Conservation (phyloP, 2,888 invertebrate species). For the Pilophorus perplexus region DNA sequence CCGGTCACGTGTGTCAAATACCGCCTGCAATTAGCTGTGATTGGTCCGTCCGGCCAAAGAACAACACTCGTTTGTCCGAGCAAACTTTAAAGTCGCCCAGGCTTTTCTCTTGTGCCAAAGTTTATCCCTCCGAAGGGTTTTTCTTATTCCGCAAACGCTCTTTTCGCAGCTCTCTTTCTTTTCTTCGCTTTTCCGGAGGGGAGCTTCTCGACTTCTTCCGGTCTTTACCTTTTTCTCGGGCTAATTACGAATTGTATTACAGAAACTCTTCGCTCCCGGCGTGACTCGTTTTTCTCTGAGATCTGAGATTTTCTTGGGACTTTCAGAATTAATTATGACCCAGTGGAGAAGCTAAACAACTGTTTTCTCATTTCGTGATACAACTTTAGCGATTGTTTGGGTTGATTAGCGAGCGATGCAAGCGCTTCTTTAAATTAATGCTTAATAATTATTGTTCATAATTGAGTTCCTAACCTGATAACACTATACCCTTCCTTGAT, state of each 20-base stretch:
- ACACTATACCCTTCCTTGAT: too few relatives aligned
- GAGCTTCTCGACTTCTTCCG: slow-evolving; percentile 12
- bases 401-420: too few relatives aligned
- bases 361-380: too few relatives aligned
- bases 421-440: too few relatives aligned
- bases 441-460: too few relatives aligned
- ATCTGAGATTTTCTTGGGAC: too few relatives aligned
- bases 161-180: neutral
- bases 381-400: too few relatives aligned
- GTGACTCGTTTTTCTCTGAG: slow-evolving; percentile 1
- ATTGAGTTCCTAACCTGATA: too few relatives aligned
- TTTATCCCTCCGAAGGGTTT: slow-evolving; percentile 1
- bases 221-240: slow-evolving; percentile 15
- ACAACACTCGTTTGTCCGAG: slow-evolving; percentile 41
- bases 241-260: slow-evolving; percentile 27
- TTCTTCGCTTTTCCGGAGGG: neutral
- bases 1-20: slow-evolving; percentile 40
- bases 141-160: slow-evolving; percentile 12
- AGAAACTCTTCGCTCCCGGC: slow-evolving; percentile 3
- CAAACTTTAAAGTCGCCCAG: slow-evolving; percentile 31
- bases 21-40: slow-evolving; percentile 40
- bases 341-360: too few relatives aligned
- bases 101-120: neutral
- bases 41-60: slow-evolving; percentile 36
- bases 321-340: too few relatives aligned